Conservation (phyloP, 2,888 invertebrate species). For the Euproctis similis region DNA sequence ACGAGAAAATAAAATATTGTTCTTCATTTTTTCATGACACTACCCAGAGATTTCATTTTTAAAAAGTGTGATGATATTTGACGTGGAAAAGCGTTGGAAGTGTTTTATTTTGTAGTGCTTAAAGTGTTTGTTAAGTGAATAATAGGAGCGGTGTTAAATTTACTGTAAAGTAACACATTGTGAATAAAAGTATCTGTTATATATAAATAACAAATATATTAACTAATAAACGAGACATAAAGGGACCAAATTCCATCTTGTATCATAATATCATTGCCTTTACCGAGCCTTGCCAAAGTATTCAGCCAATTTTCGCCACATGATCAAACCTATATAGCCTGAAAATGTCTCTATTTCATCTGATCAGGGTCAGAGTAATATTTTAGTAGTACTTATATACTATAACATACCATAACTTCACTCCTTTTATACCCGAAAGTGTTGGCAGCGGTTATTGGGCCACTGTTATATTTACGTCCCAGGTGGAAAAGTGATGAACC, state of each 20-base stretch:
- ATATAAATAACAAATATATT: background rate
- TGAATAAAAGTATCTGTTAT: too few species aligned
- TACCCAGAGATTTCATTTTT: conserved; percentile 20
- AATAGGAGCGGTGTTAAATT: too few species aligned
- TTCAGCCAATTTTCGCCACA: conserved; percentile 17
- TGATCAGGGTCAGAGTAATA: conserved; percentile 18
- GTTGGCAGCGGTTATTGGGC: too few species aligned
- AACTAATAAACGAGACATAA: conserved; percentile 1
- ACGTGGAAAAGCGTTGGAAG: background rate
- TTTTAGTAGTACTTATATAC: conserved; percentile 11
- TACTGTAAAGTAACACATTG: conserved; percentile 9
- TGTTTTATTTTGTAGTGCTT: too few species aligned
- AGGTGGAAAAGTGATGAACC: too few species aligned
- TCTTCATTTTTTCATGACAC: conserved; percentile 28
- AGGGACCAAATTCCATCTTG: conserved; percentile 8
- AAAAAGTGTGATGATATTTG: conserved; percentile 20
- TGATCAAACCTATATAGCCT: conserved; percentile 15
- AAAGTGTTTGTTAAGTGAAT: too few species aligned
- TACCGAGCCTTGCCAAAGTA: conserved; percentile 4
- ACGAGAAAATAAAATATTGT: conserved; percentile 52
- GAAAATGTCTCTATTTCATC: conserved; percentile 14
- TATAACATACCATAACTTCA: too few species aligned
- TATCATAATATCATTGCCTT: conserved; percentile 11
- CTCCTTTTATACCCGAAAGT: too few species aligned
- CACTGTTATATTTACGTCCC: too few species aligned